Evolutionary conservation across 2,888 invertebrate genomes (phyloP), one percentile per base, ranked within the genome.

Genomic region (Patella ulyssiponensis): DNA sequence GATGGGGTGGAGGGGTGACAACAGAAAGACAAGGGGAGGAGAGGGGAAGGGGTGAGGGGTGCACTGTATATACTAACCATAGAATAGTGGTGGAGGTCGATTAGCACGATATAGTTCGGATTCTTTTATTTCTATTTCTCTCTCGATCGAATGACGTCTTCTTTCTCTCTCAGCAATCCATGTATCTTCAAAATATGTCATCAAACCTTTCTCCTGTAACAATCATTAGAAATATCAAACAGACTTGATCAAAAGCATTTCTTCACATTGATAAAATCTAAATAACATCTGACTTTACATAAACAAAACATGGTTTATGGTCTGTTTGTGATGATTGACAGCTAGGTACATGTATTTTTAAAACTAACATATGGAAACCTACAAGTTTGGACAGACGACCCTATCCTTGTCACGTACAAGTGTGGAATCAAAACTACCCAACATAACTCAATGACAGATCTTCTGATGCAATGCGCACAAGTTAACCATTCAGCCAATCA

Each of bases 161-260:
- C 82, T 84, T 23, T 90, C 89, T 73, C 88, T 85, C 81, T 90
- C 90, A 17, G 88, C 86, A 23, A 90, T 85, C 90, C 90, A 91
- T 0, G 89, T 87, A 77, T 91, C 90, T 77, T 88, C 90, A 85
- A 90, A 90, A 80, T 90, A 90, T 14, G 90, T 90, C 76, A 87
- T 85, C 33, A 90, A 82, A 9, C 90, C 90, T 76, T 90, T 88
- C 81, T 90, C 90, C 91, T 91, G 79, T 23, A 78, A 69, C 33
- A 64, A 79, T 7, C 1, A 72, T 33, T 58, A 17, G 5, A 23
- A 23, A 17, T 23, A 71, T 71, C 27, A 23, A 23, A 52, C 53
- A 27, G 51, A 69, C 20, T 33, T 4, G 44, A 33, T 14, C 9
- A 17, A 54, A 73, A n/a, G 1, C 17, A 23, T 53, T 73, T 27